Conservation (phyloP, 1,140 invertebrate genomes). For the Drosophila punjabiensis region DNA sequence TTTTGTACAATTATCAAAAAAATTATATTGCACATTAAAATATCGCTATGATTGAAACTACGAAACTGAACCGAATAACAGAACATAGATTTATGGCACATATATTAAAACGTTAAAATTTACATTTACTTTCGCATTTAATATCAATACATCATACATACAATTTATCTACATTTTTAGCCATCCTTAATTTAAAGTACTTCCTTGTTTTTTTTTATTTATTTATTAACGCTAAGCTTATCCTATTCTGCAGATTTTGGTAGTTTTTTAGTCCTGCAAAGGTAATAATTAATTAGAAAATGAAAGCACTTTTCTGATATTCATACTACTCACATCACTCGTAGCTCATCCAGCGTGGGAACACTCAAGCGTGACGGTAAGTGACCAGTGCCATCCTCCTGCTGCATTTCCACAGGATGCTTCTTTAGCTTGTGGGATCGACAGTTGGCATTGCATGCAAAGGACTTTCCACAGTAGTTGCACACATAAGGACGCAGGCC, state of each 20-base stretch:
- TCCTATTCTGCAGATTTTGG: conserved; percentile 33
- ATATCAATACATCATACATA: no score
- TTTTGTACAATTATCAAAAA: no score
- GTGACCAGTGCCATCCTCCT: conserved; percentile 31
- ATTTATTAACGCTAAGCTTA: neutral
- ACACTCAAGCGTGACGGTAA: conserved; percentile 45
- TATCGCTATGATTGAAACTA: no score
- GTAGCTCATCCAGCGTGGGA: conserved; percentile 60
- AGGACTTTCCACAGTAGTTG: conserved; percentile 85
- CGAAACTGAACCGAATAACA: no score
- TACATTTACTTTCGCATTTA: no score
- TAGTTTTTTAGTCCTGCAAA: conserved; percentile 58
- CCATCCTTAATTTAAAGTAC: no score
- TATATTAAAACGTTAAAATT: no score
- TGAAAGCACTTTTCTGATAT: no score
- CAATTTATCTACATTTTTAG: no score
- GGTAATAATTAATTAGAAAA: neutral
- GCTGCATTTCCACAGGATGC: conserved; percentile 84
- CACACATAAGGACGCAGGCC: conserved; percentile 86
- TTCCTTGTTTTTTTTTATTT: neutral
- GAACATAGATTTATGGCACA: no score
- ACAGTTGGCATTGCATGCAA: conserved; percentile 86
- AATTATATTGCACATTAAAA: no score
- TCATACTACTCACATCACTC: conserved; percentile 51
- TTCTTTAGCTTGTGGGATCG: conserved; percentile 85